Percentiles rank a stretch among this genome's conserved stretches.
Evolutionary conservation across 2,888 invertebrate genomes (phyloP).

Genomic region (Carterocephalus palaemon): DNA sequence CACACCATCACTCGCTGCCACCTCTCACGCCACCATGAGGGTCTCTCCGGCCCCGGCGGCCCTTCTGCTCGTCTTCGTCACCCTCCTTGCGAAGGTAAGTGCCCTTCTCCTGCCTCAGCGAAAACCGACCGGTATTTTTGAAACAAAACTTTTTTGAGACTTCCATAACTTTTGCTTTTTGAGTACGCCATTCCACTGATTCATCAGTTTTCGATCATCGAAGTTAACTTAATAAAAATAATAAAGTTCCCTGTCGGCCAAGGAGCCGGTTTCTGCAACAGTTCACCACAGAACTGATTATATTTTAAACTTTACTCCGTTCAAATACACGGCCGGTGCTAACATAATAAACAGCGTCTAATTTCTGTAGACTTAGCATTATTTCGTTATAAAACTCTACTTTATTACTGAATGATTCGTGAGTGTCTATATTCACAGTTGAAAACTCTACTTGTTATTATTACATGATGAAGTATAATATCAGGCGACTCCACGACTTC

Average conservation of each 20-base stretch:
- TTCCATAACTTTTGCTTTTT: slow-evolving; percentile 23
- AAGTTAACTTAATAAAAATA: slow-evolving; percentile 28
- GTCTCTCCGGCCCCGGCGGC: slow-evolving; percentile 46
- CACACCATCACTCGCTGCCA: slow-evolving; percentile 46
- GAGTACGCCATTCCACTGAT: slow-evolving; percentile 4
- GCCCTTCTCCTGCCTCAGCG: slow-evolving; percentile 22
- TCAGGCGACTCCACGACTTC: no score
- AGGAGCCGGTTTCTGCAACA: slow-evolving; percentile 30
- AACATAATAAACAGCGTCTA: slow-evolving; percentile 19
- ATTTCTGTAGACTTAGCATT: slow-evolving; percentile 9
- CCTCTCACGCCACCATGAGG: slow-evolving; percentile 47
- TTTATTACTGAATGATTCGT: background rate
- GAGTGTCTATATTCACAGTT: background rate
- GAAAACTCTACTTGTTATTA: no score
- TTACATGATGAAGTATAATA: no score
- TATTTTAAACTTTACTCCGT: slow-evolving; percentile 23
- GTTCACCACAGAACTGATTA: slow-evolving; percentile 21
- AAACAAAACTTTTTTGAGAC: slow-evolving; percentile 28
- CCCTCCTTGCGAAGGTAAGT: slow-evolving; percentile 41
- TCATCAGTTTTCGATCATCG: slow-evolving; percentile 17
- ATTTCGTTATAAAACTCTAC: background rate
- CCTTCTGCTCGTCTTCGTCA: slow-evolving; percentile 49
- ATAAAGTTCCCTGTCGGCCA: slow-evolving; percentile 26
- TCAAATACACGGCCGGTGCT: slow-evolving; percentile 17
- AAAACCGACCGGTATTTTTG: slow-evolving; percentile 22